Base-by-base conservation (phyloP, 2,113 vertebrate species). In the Danio rerio region DNA sequence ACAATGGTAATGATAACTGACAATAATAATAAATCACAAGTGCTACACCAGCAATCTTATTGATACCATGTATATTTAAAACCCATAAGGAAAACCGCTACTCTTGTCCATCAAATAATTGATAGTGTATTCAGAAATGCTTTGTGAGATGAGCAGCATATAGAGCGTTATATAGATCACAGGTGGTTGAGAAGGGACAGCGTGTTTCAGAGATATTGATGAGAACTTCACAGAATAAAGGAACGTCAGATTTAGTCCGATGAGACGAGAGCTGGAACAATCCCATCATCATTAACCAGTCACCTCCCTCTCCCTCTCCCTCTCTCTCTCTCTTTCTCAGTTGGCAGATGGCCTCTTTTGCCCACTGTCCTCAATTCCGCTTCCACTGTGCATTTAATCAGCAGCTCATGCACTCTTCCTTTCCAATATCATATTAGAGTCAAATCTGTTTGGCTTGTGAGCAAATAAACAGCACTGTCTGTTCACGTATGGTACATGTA, bases 291-390 rank as follows among this genome's bases (percentile, higher is more conserved):
- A 52, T 71, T 52, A 71, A 50, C 49, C 50, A 72, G 53, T 78
- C 62, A 70, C 63, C 77, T 16, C 45, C 59, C 62, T 49, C 15
- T 9, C 49, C 47, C 7, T 45, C 40, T 71, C 56, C 62, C 59
- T 73, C 52, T 73, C 7, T 45, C 40, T 71, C 56, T 70, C 59
- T 73, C 52, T 73, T n/a, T 59, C 40, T 71, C 45, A 58, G 13
- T 82, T 45, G 11, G 4, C 61, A 81, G 78, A 81, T 75, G 68
- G 49, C 74, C 81, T 81, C 78, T 58, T 84, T 76, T 83, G 49
- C 63, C 69, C 65, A 50, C 65, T 88, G 85, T 85, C 81, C 78
- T 86, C 69, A 66, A 84, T 85, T 85, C 70, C 13, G 47, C 20
- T 63, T 63, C 59, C 59, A 63, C 15, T 71, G 12, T 63, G 58